Evolutionary conservation across 2,888 invertebrate genomes (phyloP), one percentile per base, ranked within the genome.

Genomic region (Barypeithes pellucidus): DNA sequence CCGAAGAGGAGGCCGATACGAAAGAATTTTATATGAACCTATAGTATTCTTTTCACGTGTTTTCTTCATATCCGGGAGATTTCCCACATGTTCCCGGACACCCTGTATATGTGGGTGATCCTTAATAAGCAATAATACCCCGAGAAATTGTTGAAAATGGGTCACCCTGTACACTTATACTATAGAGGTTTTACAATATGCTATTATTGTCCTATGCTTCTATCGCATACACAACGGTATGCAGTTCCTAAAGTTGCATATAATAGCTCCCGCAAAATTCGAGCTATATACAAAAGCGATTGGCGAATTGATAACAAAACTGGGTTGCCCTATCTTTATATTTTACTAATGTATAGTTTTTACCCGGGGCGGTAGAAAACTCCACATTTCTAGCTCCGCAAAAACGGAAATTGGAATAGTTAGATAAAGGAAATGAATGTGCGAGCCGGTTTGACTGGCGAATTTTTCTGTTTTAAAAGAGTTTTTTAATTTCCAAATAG

Each of bases 291-390:
- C 59, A 24, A 61, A 61, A 61, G 24, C 24, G 24, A 24, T 24
- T 24, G 2, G 24, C 2, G 41, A 24, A 43, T 45, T 24, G 12
- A 60, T 61, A 61, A 3, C 61, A 14, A 43, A 61, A 61, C 61
- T 61, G n/a, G 61, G 45, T 61, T 45, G 61, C 43, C 41, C 61
- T 61, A 61, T 61, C 61, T 61, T 45, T 61, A 61, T 43, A 61
- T 14, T 45, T 7, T 41, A 20, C 41, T 43, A 45, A 61, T 43
- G 16, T 18, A 41, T 41, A 41, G 2, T 59, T 59, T 59, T 60
- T 41, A 22, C 22, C 60, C 39, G 2, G 14, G n/a, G 60, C 12
- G 60, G 41, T 20, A 60, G 39, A 60, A 60, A 43, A 61, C 22
- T 43, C 22, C 12, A 45, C 24, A 45, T 39, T 60, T 61, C 14